A percentile compares a stretch with the other conserved stretches of the same genome.
These are phyloP conservation scores for Diplazon laetatorius DNA, from an alignment of 2,888 invertebrate species.

Conservation along the genomic window DNA sequence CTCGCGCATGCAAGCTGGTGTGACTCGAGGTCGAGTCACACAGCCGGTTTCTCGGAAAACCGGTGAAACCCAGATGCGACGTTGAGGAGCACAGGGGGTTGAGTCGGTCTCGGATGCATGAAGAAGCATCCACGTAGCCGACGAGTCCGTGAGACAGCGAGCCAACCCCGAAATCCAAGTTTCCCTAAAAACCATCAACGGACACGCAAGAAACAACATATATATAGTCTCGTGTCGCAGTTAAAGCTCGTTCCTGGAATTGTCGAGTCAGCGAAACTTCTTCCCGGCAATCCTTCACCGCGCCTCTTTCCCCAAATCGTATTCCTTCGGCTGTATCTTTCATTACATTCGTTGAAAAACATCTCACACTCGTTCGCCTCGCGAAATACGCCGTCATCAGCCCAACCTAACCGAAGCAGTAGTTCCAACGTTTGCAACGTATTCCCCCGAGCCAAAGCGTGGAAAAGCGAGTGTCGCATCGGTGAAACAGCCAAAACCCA, in stretches of 20 bases:
- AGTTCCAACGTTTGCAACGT: constrained; percentile 3
- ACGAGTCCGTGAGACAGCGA: constrained; percentile 39
- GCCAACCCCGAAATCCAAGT: constrained; percentile 21
- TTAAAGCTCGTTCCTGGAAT: constrained; percentile 43
- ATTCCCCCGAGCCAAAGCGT: constrained; percentile 21
- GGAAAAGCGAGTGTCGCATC: neutral
- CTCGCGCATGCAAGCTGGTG: constrained; percentile 18
- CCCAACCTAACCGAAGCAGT: constrained; percentile 2
- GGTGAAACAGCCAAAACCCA: constrained; percentile 19
- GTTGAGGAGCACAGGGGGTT: neutral
- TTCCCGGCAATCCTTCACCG: constrained; percentile 36
- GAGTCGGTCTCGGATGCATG: neutral
- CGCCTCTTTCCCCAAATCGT: constrained; percentile 23
- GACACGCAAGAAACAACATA: constrained; percentile 60
- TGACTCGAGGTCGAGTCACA: neutral
- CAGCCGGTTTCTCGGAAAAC: neutral
- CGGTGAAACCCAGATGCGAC: constrained; percentile 7
- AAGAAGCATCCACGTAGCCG: constrained; percentile 42
- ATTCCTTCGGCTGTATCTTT: no score
- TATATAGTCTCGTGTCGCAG: constrained; percentile 51
- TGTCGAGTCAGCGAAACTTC: constrained; percentile 61
- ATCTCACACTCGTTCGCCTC: constrained; percentile 42
- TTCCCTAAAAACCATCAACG: constrained; percentile 39
- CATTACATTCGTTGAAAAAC: constrained; percentile 22
- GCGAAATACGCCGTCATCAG: constrained; percentile 16